Percentiles rank a stretch among this genome's conserved stretches.
Evolutionary conservation across 2,888 invertebrate species (phyloP).

Genomic region (Danaus chrysippus): DNA sequence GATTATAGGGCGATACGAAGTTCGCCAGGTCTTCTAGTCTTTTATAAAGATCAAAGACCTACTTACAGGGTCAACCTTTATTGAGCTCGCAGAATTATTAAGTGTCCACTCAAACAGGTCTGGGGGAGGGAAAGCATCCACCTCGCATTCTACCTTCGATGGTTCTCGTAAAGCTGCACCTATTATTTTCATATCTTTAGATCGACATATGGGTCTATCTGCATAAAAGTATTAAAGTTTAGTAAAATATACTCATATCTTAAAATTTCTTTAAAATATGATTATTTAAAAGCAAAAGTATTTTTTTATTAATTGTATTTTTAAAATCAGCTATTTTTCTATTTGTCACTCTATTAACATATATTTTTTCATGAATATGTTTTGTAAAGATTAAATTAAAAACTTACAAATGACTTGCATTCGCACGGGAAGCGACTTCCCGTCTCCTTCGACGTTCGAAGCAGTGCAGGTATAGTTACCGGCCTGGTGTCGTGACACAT

Average conservation of each 20-base stretch:
- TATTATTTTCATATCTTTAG: conserved; percentile 88
- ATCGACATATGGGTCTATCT: conserved; percentile 92
- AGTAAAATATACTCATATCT: neutral
- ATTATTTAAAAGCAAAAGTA: no score
- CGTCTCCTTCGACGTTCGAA: conserved; percentile 95
- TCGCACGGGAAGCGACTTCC: conserved; percentile 88
- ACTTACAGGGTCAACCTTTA: conserved; percentile 81
- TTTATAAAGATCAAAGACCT: conserved; percentile 18
- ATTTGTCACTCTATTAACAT: no score
- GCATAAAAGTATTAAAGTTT: conserved; percentile 33
- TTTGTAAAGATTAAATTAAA: no score
- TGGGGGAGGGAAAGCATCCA: conserved; percentile 91
- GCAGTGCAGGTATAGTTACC: conserved; percentile 94
- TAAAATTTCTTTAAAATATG: conserved; percentile 13
- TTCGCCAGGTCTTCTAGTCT: no score
- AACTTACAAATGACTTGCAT: conserved; percentile 96
- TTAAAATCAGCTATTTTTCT: no score
- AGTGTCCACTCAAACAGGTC: conserved; percentile 93
- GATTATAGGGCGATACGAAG: no score
- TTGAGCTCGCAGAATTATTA: conserved; percentile 91
- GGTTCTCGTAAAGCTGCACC: conserved; percentile 91
- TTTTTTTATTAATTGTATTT: neutral
- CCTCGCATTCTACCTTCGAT: conserved; percentile 88
- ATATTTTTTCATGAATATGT: no score
- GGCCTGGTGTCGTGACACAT: conserved; percentile 88